phyloP scores from a whole-genome alignment of 1,140 invertebrate genomes.

The Aphaenogaster floridana region DNA sequence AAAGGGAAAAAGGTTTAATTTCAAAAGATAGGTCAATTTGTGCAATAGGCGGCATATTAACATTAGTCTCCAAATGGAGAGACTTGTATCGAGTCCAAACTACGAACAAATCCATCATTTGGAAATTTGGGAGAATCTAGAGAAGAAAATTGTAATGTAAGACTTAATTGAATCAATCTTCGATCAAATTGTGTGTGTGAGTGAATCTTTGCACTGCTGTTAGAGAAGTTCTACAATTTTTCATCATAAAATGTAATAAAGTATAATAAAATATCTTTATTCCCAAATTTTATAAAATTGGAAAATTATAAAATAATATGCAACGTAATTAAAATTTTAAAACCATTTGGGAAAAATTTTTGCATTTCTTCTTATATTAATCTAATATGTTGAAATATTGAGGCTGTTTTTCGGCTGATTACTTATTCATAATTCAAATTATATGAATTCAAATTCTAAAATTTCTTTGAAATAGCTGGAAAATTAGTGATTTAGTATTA shows the following conservation, averaged over 20 bases:
- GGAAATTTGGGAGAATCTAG: not conserved
- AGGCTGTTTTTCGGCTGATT: not conserved
- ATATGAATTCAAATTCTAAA: too few species aligned
- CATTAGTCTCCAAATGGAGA: constrained; percentile 91
- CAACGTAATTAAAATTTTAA: not conserved
- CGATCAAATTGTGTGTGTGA: not conserved
- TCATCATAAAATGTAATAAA: too few species aligned
- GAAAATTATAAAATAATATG: not conserved
- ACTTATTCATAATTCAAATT: too few species aligned
- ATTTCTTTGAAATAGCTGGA: too few species aligned
- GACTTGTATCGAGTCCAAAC: constrained; percentile 91
- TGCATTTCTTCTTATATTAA: not conserved
- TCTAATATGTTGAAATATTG: not conserved
- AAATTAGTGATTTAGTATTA: too few species aligned
- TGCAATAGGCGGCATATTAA: constrained; percentile 86
- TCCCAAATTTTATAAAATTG: too few species aligned
- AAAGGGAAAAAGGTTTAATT: too few species aligned
- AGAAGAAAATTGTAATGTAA: not conserved
- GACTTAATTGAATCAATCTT: not conserved
- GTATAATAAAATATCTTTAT: too few species aligned
- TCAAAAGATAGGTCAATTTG: too few species aligned
- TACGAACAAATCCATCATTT: not conserved
- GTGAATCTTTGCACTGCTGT: too few species aligned
- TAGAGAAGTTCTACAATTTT: too few species aligned
- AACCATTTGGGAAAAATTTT: not conserved